Percentiles rank a stretch among this genome's conserved stretches.
Conservation (phyloP, 1,140 invertebrate species). For the Drosophila quadrilineata region DNA sequence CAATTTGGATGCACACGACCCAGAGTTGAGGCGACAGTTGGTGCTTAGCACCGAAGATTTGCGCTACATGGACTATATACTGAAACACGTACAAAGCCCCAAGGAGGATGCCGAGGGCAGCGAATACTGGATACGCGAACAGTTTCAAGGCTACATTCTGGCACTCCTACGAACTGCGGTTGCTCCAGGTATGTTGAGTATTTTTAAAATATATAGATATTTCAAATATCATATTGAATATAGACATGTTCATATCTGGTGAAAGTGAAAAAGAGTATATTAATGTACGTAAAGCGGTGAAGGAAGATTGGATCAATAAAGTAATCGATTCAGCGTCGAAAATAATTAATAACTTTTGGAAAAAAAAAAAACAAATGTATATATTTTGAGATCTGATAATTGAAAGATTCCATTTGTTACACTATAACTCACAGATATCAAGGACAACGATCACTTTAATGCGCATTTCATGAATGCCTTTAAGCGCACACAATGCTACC, state of each 20-base stretch:
- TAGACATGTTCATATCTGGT: too few species aligned
- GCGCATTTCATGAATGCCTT: conserved; percentile 91
- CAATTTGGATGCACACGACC: conserved; percentile 93
- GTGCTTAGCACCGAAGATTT: conserved; percentile 96
- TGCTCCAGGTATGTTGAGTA: conserved; percentile 84
- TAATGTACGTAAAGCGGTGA: too few species aligned
- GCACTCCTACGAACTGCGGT: conserved; percentile 92
- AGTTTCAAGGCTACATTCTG: conserved; percentile 95
- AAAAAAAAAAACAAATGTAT: too few species aligned
- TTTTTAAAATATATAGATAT: background rate
- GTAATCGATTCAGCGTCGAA: too few species aligned
- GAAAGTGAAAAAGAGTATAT: too few species aligned
- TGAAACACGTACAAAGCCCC: conserved; percentile 91
- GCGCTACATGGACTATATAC: conserved; percentile 96
- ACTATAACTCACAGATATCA: conserved; percentile 81
- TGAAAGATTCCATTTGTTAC: too few species aligned
- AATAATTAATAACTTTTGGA: too few species aligned
- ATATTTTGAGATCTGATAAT: too few species aligned
- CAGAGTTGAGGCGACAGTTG: conserved; percentile 90
- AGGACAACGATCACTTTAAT: conserved; percentile 95
- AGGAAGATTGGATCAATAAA: too few species aligned
- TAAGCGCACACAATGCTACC: conserved; percentile 94
- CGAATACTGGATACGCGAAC: conserved; percentile 97
- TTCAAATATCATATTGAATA: too few species aligned
- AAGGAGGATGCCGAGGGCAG: conserved; percentile 93